These are phyloP conservation scores for Habrosyne pyritoides DNA, from an alignment of 2,888 invertebrate species.

Conservation along the genomic window DNA sequence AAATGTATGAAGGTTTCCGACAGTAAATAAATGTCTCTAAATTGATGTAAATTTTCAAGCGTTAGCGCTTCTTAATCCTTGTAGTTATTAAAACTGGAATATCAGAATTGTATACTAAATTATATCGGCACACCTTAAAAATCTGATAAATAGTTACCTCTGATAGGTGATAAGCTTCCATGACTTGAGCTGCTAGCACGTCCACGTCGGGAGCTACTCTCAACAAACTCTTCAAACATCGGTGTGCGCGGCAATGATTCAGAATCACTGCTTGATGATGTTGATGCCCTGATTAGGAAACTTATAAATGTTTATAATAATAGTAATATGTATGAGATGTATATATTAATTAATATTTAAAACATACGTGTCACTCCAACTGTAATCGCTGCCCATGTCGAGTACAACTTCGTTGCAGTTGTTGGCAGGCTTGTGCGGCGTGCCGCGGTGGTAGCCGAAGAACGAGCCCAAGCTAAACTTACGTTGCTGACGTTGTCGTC, in stretches of 20 bases:
- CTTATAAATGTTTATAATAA: constrained; percentile 1
- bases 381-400: constrained; percentile 76
- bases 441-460: constrained; percentile 65
- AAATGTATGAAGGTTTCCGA: constrained; percentile 6
- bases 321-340: not conserved
- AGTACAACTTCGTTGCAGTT: constrained; percentile 72
- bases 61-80: not conserved
- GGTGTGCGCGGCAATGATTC: constrained; percentile 77
- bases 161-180: constrained; percentile 61
- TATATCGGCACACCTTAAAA: not conserved
- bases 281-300: constrained; percentile 54
- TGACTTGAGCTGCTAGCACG: constrained; percentile 57
- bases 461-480: constrained; percentile 79
- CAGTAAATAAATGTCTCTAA: no score
- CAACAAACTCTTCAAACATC: constrained; percentile 76
- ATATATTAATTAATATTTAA: not conserved
- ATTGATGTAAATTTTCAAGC: not conserved
- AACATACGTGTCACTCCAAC: constrained; percentile 76
- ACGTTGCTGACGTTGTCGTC: constrained; percentile 63
- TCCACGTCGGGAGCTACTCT: constrained; percentile 48
- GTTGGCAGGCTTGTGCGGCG: constrained; percentile 50
- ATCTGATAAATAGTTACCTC: constrained; percentile 43
- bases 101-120: not conserved
- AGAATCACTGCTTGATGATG: constrained; percentile 75
- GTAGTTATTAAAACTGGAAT: no score